Percentiles rank a stretch among this genome's conserved stretches.
Evolutionary conservation across 2,113 vertebrate genomes (phyloP).

Genomic region (Hirundichthys speculiger): DNA sequence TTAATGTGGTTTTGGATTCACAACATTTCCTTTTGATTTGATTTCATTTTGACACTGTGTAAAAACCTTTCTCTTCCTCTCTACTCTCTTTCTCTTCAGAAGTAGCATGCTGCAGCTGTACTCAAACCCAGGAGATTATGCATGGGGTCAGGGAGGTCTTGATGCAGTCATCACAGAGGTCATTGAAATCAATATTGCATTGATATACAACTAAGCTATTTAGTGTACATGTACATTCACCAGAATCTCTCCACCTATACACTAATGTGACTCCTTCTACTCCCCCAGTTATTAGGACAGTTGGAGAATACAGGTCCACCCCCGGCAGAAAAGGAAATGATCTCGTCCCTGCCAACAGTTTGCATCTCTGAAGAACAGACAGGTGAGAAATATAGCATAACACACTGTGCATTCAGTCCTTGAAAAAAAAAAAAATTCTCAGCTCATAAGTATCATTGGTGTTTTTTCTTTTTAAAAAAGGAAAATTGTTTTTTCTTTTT

Average conservation of each 20-base stretch:
- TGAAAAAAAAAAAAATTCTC: neutral
- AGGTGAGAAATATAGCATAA: constrained; percentile 73
- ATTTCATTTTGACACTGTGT: constrained; percentile 1
- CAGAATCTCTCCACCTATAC: no score
- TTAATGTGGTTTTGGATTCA: constrained; percentile 22
- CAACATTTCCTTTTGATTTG: constrained; percentile 36
- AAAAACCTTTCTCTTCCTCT: neutral
- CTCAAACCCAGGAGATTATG: constrained; percentile 92
- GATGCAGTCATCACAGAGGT: constrained; percentile 95
- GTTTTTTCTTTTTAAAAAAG: no score
- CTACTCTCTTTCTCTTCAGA: constrained; percentile 67
- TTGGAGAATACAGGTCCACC: constrained; percentile 89
- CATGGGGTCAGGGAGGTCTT: constrained; percentile 93
- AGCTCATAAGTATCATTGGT: neutral
- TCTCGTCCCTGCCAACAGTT: constrained; percentile 89
- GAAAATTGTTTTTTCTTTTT: neutral
- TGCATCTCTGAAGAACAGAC: constrained; percentile 92
- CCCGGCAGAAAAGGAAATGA: constrained; percentile 91
- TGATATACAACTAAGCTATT: neutral
- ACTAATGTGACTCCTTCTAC: neutral
- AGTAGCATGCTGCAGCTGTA: constrained; percentile 86
- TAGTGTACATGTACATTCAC: no score
- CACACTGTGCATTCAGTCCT: neutral
- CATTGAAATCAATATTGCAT: constrained; percentile 48
- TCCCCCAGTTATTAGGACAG: constrained; percentile 87